Evolutionary conservation across 30 jellyfish, hydroid and myxozoan genomes (phyloP).

Genomic region (Aurelia sp.): DNA sequence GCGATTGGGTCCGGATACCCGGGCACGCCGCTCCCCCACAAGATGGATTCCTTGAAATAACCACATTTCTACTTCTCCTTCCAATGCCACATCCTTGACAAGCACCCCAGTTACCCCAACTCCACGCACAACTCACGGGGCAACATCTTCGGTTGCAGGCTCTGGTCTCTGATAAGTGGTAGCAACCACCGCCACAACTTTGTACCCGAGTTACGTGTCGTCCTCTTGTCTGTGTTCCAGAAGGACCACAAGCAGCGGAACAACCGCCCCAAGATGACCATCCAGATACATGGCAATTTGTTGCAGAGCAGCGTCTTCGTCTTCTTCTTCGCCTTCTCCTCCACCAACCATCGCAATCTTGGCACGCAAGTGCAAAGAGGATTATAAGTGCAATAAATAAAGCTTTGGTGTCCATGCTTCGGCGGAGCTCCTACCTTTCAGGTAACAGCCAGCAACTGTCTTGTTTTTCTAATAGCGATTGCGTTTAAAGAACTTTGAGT

Average conservation of each 20-base stretch:
- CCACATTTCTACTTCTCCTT: slow-evolving; percentile 44
- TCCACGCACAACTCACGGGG: slow-evolving; percentile 33
- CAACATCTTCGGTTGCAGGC: slow-evolving; percentile 84
- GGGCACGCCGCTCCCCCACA: slow-evolving; percentile 74
- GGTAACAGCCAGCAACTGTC: slow-evolving; percentile 25
- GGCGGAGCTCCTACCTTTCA: slow-evolving; percentile 36
- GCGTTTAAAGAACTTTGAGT: no score
- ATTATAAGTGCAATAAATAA: slow-evolving; percentile 4
- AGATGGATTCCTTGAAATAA: slow-evolving; percentile 36
- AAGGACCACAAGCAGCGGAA: slow-evolving; percentile 54
- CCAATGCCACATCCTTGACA: slow-evolving; percentile 86
- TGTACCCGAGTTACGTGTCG: slow-evolving; percentile 57
- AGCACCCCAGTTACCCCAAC: slow-evolving; percentile 76
- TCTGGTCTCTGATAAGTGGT: slow-evolving; percentile 30
- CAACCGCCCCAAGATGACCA: slow-evolving; percentile 56
- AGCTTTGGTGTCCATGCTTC: neutral
- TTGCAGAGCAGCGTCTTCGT: slow-evolving; percentile 47
- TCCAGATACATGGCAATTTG: slow-evolving; percentile 38
- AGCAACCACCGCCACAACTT: slow-evolving; percentile 64
- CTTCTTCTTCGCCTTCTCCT: slow-evolving; percentile 13
- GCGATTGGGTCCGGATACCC: neutral
- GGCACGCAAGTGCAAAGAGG: neutral
- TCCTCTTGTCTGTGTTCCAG: slow-evolving; percentile 40
- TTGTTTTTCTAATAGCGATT: no score
- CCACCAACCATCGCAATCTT: slow-evolving; percentile 51